Evolutionary conservation across 2,113 vertebrate species (phyloP), one percentile per base, ranked within the genome.

Genomic region (Zeus faber): DNA sequence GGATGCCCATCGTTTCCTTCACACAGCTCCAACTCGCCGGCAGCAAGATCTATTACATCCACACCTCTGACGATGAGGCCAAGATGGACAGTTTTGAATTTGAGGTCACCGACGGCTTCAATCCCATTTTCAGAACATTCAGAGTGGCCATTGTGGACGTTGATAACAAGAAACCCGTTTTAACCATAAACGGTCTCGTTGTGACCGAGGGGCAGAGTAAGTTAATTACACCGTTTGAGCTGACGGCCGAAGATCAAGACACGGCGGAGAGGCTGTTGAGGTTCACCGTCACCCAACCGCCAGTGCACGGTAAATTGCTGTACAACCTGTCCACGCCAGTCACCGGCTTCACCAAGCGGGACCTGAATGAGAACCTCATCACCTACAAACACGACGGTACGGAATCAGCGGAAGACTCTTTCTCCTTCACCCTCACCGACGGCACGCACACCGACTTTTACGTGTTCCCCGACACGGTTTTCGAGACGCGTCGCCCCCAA

Each of bases 11-110:
- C 49, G 88, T 78, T 1, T 94, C 93, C 33, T 98, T 98, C 56
- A 93, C 92, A 27, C 95, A 98, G 9, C 91, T 98, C 16, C 88
- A 96, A 1, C 79, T 98, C 40, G 95, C 95, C 16, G 95, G 95
- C 25, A 98, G 93, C 85, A 98, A 98, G 74, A 48, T 98, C 69
- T 96, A 93, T 76, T 98, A 98, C 67, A 91, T 95, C 70, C 95
- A 97, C 67, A 97, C 95, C 1, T 92, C 95, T 1, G 93, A 95
- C 17, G 94, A 98, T 2, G 95, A 98, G 67, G 86, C 95, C 16
- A 98, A 97, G 81, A 96, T 94, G 93, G 96, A 98, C 83, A 96
- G 95, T 61, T 97, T 98, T 84, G 96, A 98, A 70, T 98, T 98
- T 72, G 91, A 97, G 67, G 95, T 97, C 47, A 98, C 95, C 0